Percentiles rank a stretch among this genome's conserved stretches.
phyloP scores from a whole-genome alignment of 2,797 vertebrate genomes.

The Alcedo quadribrachys region DNA sequence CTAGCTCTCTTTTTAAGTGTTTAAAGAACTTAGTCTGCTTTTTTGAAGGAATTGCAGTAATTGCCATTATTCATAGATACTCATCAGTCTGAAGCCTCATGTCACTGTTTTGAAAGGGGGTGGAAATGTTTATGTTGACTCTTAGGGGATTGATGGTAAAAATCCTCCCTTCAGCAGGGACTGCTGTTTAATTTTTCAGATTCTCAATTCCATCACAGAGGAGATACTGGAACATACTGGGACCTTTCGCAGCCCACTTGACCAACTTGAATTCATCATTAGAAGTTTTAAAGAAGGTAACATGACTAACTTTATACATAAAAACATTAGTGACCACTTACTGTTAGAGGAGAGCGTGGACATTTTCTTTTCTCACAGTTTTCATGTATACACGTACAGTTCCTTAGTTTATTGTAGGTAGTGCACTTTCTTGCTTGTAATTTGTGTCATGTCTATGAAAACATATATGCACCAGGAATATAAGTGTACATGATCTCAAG shows the following conservation, averaged over 20 bases:
- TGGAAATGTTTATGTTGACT: not conserved
- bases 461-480: not conserved
- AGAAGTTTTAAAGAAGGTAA: slow-evolving; percentile 88
- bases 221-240: slow-evolving; percentile 88
- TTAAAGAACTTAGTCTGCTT: not conserved
- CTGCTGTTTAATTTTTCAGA: slow-evolving; percentile 76
- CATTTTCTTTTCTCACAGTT: not conserved
- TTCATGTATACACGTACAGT: not conserved
- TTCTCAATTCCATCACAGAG: slow-evolving; percentile 91
- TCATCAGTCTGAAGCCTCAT: not conserved
- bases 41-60: not conserved
- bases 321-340: not conserved
- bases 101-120: not conserved
- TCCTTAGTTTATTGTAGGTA: not conserved
- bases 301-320: not conserved
- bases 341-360: not conserved
- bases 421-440: not conserved
- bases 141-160: not conserved
- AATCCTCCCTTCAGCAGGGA: not conserved
- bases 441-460: not conserved
- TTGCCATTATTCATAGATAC: not conserved
- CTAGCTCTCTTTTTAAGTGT: not conserved
- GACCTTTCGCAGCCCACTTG: slow-evolving; percentile 86
- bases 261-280: slow-evolving; percentile 90
- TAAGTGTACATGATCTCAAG: not conserved